These are phyloP conservation scores for Autographa gamma DNA, from an alignment of 2,888 invertebrate species.

Conservation along the genomic window DNA sequence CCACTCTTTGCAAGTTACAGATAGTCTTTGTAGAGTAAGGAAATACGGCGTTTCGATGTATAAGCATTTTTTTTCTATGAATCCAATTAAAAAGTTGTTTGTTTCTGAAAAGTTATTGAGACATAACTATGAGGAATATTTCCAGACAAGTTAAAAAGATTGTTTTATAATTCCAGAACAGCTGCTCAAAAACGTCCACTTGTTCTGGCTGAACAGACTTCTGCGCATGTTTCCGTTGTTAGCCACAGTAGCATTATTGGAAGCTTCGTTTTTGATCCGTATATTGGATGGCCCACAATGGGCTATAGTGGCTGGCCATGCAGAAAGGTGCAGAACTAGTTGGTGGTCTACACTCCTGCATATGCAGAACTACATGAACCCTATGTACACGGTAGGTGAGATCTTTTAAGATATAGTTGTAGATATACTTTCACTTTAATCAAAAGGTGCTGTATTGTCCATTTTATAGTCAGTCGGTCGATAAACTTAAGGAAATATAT, in stretches of 20 bases:
- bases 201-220: constrained; percentile 74
- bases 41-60: too few species aligned
- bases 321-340: constrained; percentile 64
- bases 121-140: too few species aligned
- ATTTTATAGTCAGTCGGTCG: too few species aligned
- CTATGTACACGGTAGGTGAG: constrained; percentile 58
- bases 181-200: constrained; percentile 67
- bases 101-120: too few species aligned
- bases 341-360: constrained; percentile 78
- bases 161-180: background rate
- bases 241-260: constrained; percentile 64
- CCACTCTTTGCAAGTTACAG: too few species aligned
- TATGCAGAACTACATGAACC: constrained; percentile 72
- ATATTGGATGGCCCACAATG: constrained; percentile 71
- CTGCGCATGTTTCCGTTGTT: constrained; percentile 74
- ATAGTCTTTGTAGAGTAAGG: too few species aligned
- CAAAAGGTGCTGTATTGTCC: too few species aligned
- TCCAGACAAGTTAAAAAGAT: background rate
- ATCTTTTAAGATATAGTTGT: background rate
- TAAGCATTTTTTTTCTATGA: too few species aligned
- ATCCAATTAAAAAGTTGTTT: too few species aligned
- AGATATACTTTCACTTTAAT: too few species aligned
- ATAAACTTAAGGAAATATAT: too few species aligned
- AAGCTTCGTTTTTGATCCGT: constrained; percentile 67
- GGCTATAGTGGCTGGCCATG: constrained; percentile 46